These are phyloP conservation scores for Bergia puertoricense DNA, from an alignment of 92 coral and sea anemone species.

Conservation along the genomic window DNA sequence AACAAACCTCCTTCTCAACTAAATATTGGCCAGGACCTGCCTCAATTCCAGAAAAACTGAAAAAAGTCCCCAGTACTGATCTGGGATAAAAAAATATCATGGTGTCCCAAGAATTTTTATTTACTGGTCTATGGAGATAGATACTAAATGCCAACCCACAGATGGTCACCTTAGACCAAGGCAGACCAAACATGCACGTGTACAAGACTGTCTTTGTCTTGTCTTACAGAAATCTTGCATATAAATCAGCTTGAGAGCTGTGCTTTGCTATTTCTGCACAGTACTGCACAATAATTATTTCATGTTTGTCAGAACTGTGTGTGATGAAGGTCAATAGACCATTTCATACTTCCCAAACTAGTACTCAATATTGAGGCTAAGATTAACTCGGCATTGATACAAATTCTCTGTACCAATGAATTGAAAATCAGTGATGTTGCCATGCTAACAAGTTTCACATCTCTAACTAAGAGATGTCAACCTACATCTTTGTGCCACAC, in stretches of 20 bases:
- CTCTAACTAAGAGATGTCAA: no score
- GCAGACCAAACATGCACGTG: not conserved
- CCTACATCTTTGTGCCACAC: no score
- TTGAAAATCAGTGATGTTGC: no score
- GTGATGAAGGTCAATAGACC: not conserved
- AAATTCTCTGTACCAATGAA: no score
- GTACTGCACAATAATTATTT: not conserved
- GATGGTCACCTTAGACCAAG: not conserved
- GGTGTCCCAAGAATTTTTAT: not conserved
- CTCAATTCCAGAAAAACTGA: slow-evolving; percentile 13
- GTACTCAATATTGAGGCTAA: no score
- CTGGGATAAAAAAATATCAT: no score
- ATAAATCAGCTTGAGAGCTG: not conserved
- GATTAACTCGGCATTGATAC: no score
- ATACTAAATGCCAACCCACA: not conserved
- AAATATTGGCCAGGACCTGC: slow-evolving; percentile 43
- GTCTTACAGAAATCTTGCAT: not conserved
- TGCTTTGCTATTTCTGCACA: not conserved
- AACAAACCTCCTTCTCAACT: slow-evolving; percentile 72
- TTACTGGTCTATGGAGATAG: not conserved
- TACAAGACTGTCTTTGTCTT: not conserved
- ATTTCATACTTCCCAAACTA: no score
- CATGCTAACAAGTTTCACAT: no score
- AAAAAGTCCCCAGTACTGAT: not conserved
- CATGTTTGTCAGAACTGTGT: not conserved